Evolutionary conservation across 1,140 invertebrate species (phyloP), one percentile per base, ranked within the genome.

Genomic region (Carcinoscorpius rotundicauda): DNA sequence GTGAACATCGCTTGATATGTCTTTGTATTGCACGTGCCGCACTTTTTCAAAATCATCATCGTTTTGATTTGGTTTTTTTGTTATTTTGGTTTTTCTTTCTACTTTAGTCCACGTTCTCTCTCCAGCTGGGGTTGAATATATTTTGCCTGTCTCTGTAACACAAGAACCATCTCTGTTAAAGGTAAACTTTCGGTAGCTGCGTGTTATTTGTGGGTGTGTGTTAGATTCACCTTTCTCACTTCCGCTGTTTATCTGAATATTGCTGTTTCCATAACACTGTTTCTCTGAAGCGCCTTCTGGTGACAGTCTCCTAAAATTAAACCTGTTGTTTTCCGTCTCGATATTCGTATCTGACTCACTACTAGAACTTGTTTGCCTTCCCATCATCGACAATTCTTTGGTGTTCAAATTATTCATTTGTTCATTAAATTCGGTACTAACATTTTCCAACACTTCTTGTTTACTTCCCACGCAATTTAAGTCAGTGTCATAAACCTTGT

Each of bases 151-250:
- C 63, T 73, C 72, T 5, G 71, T 73, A 49, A 73, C 71, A 60
- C 66, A 68, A n/a, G 72, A 69, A 49, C 72, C 72, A 61, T 73
- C 72, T 66, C 73, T 73, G 10, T 71, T 73, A 52, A 73, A 73
- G 3, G 68, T 73, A 8, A 73, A 68, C 55, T 73, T 73, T 61
- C 71, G 71, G 58, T 73, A 73, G 51, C 69, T 71, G 8, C 72
- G 57, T 50, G 72, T 62, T 9, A 73, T 73, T 48, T 71, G 72
- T 58, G 70, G 58, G 4, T 29, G 29, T 29, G 29, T 29, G 29
- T 29, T 29, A 55, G 53, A 6, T 55, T 6, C 6, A 55, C 3
- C 53, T 8, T 6, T 55, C n/a, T n/a, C 53, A n/a, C 53, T n/a
- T 6, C n/a, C 53, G 3, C 53, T 55, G n/a, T 55, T n/a, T 55